Evolutionary conservation across 2,888 invertebrate genomes (phyloP).

Genomic region (Drosophila robusta): DNA sequence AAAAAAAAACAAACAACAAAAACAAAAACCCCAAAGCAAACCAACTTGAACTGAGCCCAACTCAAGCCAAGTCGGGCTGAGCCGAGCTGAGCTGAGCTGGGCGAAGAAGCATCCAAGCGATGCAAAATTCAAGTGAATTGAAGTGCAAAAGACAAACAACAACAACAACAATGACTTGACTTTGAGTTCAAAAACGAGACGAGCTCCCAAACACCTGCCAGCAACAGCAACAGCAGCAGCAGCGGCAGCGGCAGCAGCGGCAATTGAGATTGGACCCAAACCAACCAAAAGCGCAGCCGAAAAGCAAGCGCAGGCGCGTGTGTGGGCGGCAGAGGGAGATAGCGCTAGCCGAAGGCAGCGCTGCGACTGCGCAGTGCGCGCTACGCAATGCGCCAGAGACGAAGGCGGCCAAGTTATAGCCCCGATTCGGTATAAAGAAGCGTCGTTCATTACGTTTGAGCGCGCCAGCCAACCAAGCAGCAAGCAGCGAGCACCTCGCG

Average conservation of each 20-base stretch:
- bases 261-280: conserved; percentile 30
- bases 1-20: conserved; percentile 25
- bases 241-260: background rate
- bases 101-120: conserved; percentile 75
- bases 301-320: conserved; percentile 51
- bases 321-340: conserved; percentile 51
- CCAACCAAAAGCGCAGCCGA: conserved; percentile 59
- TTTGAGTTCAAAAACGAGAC: conserved; percentile 64
- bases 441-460: conserved; percentile 75
- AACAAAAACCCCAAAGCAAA: conserved; percentile 46
- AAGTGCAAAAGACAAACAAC: conserved; percentile 81
- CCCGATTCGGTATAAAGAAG: conserved; percentile 47
- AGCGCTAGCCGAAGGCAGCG: conserved; percentile 20
- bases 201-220: conserved; percentile 58
- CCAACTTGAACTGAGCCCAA: conserved; percentile 52
- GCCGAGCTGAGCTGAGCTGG: conserved; percentile 29
- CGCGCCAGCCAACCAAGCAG: conserved; percentile 76
- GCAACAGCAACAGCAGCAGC: background rate
- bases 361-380: conserved; percentile 32
- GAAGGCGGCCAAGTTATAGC: conserved; percentile 27
- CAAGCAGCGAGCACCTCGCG: conserved; percentile 43
- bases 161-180: conserved; percentile 70
- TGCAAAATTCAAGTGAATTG: conserved; percentile 81
- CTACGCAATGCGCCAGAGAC: conserved; percentile 43
- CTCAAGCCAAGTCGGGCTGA: conserved; percentile 30